These are phyloP conservation scores for Sebastes trivittatus DNA, from an alignment of 2,797 vertebrate genomes.

Conservation along the genomic window DNA sequence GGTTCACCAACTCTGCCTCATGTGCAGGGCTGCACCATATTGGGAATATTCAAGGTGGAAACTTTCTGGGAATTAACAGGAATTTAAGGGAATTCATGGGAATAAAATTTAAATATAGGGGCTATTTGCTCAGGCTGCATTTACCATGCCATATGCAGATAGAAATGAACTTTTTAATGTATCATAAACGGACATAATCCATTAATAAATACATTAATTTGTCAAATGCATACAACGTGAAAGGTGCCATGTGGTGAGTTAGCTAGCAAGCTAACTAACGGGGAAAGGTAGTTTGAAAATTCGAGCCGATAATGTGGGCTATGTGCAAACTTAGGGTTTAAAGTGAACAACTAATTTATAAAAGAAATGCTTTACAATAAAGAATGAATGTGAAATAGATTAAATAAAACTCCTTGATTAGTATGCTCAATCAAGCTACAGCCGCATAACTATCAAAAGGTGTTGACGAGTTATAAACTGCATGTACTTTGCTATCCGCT, in stretches of 20 bases:
- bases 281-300: too few species aligned
- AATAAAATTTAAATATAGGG: accelerated
- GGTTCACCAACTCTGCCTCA: not conserved
- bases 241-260: not conserved
- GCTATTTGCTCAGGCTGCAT: not conserved
- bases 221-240: not conserved
- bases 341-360: too few species aligned
- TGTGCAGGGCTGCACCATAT: not conserved
- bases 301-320: too few species aligned
- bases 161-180: not conserved
- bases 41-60: not conserved
- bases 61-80: not conserved
- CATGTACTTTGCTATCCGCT: too few species aligned
- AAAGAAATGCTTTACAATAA: not conserved
- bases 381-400: not conserved
- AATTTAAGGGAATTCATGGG: not conserved
- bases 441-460: too few species aligned
- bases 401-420: too few species aligned
- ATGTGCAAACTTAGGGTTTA: too few species aligned
- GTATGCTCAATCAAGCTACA: not conserved
- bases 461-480: too few species aligned
- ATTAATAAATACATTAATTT: not conserved
- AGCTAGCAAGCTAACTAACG: not conserved
- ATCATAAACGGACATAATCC: not conserved
- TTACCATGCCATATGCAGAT: not conserved